Percentiles rank a stretch among this genome's conserved stretches.
These are phyloP conservation scores for Tachyglossus aculeatus DNA, from an alignment of 2,797 vertebrate genomes.

Conservation along the genomic window DNA sequence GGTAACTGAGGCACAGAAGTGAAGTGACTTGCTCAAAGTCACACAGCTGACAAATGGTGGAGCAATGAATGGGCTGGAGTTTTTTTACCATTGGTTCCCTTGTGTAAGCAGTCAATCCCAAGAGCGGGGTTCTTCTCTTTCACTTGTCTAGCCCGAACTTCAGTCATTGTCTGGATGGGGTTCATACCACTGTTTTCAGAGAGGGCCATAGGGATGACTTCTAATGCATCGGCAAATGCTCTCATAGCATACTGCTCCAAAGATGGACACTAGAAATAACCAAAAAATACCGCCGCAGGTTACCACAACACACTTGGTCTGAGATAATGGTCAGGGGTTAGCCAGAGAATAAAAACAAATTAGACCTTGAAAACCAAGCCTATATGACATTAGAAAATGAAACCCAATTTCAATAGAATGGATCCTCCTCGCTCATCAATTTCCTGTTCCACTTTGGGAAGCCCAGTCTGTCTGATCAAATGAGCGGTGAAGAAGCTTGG, in stretches of 20 bases:
- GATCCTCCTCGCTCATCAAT: not conserved
- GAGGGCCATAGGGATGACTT: conserved; percentile 95
- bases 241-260: conserved; percentile 98
- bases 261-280: conserved; percentile 85
- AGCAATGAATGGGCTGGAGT: too few species aligned
- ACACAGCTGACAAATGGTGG: too few species aligned
- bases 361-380: not conserved
- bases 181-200: conserved; percentile 95
- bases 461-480: too few species aligned
- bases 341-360: not conserved
- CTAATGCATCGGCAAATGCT: conserved; percentile 92
- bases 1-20: too few species aligned
- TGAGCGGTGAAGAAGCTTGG: too few species aligned
- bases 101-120: conserved; percentile 92
- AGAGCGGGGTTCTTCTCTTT: conserved; percentile 89
- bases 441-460: too few species aligned
- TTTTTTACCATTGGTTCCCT: conserved; percentile 90
- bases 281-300: not conserved
- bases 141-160: conserved; percentile 91
- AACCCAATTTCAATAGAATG: not conserved
- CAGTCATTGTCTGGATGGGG: conserved; percentile 96
- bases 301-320: too few species aligned
- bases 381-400: too few species aligned
- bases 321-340: too few species aligned
- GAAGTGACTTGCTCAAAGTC: too few species aligned